Evolutionary conservation across 2,113 vertebrate genomes (phyloP).

Genomic region (Pionites leucogaster): DNA sequence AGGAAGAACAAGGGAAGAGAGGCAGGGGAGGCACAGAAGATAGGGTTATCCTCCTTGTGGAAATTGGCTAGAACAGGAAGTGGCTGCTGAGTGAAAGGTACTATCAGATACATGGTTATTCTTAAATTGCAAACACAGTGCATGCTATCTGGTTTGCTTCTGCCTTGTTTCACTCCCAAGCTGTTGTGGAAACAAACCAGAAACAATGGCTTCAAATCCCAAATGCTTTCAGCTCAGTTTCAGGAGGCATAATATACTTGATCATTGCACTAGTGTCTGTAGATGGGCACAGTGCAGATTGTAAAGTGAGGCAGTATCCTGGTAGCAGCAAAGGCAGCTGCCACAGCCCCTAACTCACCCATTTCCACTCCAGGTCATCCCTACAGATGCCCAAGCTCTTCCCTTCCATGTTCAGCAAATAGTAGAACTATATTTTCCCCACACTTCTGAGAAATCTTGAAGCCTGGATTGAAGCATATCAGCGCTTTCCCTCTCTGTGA

Average conservation of each 20-base stretch:
- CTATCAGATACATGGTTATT: background rate
- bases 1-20: background rate
- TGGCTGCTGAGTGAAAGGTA: background rate
- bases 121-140: background rate
- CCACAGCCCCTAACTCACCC: background rate
- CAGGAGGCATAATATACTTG: fast-evolving
- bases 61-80: background rate
- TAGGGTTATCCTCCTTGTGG: fast-evolving
- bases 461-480: background rate
- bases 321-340: background rate
- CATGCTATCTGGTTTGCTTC: background rate
- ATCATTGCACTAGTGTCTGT: background rate
- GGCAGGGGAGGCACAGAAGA: background rate
- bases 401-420: background rate
- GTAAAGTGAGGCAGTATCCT: background rate
- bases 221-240: background rate
- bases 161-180: background rate
- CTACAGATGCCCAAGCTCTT: background rate
- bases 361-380: fast-evolving
- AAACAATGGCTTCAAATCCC: background rate
- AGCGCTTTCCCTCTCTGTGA: background rate
- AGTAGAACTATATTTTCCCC: background rate
- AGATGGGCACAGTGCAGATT: background rate
- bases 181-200: background rate
- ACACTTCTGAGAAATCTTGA: background rate